These are phyloP conservation scores for Nomada fabriciana DNA, from an alignment of 2,888 invertebrate species.

Conservation along the genomic window DNA sequence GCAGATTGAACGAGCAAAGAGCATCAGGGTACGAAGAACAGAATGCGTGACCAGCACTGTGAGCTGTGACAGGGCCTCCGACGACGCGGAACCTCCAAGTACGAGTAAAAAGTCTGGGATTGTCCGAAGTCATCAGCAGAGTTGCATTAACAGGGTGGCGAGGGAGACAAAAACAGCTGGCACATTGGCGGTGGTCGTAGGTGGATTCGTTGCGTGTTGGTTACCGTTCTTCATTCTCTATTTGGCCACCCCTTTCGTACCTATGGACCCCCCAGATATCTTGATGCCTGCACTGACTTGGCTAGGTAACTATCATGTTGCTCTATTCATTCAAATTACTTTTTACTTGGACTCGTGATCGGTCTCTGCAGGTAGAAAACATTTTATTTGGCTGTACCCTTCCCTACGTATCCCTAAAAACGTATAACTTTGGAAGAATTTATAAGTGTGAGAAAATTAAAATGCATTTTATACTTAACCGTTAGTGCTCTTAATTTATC, in stretches of 20 bases:
- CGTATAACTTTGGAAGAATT: no score
- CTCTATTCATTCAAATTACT: background rate
- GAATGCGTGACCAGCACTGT: constrained; percentile 53
- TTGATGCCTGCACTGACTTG: constrained; percentile 92
- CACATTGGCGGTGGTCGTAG: constrained; percentile 94
- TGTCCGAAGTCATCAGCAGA: constrained; percentile 77
- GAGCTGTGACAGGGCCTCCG: constrained; percentile 55
- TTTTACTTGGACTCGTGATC: background rate
- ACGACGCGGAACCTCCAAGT: constrained; percentile 60
- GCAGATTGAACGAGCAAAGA: constrained; percentile 67
- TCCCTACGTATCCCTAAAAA: background rate
- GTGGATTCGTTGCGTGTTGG: constrained; percentile 95
- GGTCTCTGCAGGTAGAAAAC: no score
- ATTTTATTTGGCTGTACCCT: background rate
- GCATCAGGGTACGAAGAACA: constrained; percentile 60
- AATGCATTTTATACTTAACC: no score
- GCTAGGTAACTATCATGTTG: constrained; percentile 86
- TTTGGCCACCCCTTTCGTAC: constrained; percentile 91
- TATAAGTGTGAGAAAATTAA: no score
- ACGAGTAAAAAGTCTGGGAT: constrained; percentile 69
- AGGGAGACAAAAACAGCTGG: constrained; percentile 95
- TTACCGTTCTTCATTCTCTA: constrained; percentile 94
- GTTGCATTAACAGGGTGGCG: constrained; percentile 84
- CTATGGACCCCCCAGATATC: constrained; percentile 83
- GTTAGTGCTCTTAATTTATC: no score